phyloP scores from a whole-genome alignment of 2,113 vertebrate species.

The Vidua chalybeata region DNA sequence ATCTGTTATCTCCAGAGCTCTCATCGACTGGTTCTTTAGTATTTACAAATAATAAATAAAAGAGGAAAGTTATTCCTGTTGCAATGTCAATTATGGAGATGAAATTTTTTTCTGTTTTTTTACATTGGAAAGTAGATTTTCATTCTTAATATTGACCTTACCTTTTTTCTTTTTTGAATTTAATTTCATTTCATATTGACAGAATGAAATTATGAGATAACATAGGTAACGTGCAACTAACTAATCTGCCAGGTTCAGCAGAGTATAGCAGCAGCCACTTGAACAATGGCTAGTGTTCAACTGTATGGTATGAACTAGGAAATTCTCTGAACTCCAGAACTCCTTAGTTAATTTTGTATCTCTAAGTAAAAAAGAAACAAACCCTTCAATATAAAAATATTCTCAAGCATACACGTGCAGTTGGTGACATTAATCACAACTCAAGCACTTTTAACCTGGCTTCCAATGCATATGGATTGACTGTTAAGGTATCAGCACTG shows the following conservation, averaged over 20 bases:
- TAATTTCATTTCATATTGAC: conserved; percentile 15
- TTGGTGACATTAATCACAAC: not conserved
- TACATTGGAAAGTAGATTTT: not conserved
- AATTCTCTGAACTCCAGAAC: not conserved
- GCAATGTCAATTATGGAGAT: not conserved
- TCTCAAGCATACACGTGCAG: not conserved
- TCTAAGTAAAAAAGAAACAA: not conserved
- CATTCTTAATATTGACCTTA: not conserved
- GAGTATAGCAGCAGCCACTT: not conserved
- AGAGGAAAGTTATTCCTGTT: not conserved
- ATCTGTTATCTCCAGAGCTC: not conserved
- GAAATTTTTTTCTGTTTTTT: not conserved
- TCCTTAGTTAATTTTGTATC: not conserved
- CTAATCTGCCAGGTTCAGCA: conserved; percentile 8
- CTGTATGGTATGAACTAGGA: not conserved
- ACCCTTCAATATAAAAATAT: not conserved
- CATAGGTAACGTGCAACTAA: not conserved
- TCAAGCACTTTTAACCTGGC: not conserved
- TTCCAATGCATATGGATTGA: not conserved
- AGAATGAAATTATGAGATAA: conserved; percentile 28
- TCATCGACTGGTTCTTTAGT: not conserved
- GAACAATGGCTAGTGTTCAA: not conserved
- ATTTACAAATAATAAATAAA: conserved; percentile 4
- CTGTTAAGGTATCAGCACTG: not conserved
- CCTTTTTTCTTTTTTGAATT: not conserved